A percentile compares a stretch with the other conserved stretches of the same genome.
Conservation (phyloP, 2,888 invertebrate species). For the Brenthis hecate region DNA sequence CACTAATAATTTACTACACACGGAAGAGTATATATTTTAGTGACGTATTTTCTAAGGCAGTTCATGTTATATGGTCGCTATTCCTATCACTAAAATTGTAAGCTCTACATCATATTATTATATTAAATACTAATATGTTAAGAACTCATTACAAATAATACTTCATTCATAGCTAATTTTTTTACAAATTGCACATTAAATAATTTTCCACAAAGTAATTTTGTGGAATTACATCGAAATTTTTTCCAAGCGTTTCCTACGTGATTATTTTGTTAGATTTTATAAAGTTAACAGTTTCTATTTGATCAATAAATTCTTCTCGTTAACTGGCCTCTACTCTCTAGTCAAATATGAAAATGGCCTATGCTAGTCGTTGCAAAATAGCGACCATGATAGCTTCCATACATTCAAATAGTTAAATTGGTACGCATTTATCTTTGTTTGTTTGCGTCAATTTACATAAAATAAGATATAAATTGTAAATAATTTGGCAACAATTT, state of each 20-base stretch:
- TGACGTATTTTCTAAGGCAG: no score
- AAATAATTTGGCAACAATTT: slow-evolving; percentile 2
- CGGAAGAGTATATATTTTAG: no score
- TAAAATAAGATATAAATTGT: slow-evolving; percentile 1
- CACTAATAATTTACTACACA: no score
- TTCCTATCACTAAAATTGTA: no score
- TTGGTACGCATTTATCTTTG: not conserved
- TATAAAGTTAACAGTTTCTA: not conserved
- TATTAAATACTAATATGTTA: no score
- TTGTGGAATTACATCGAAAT: no score
- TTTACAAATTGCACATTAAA: no score
- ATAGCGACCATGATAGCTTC: not conserved
- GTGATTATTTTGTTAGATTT: not conserved
- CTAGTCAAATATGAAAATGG: slow-evolving; percentile 23
- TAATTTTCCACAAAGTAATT: no score
- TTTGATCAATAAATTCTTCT: slow-evolving; percentile 22
- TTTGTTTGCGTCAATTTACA: not conserved
- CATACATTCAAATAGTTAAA: not conserved
- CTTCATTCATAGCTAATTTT: no score
- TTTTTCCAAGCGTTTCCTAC: not conserved
- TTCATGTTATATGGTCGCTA: no score
- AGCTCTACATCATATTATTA: no score
- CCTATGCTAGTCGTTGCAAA: slow-evolving; percentile 1
- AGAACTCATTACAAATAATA: no score
- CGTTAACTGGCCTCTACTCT: slow-evolving; percentile 23